These are phyloP conservation scores for Aphodius granarius DNA, from an alignment of 2,888 invertebrate genomes.

Conservation along the genomic window DNA sequence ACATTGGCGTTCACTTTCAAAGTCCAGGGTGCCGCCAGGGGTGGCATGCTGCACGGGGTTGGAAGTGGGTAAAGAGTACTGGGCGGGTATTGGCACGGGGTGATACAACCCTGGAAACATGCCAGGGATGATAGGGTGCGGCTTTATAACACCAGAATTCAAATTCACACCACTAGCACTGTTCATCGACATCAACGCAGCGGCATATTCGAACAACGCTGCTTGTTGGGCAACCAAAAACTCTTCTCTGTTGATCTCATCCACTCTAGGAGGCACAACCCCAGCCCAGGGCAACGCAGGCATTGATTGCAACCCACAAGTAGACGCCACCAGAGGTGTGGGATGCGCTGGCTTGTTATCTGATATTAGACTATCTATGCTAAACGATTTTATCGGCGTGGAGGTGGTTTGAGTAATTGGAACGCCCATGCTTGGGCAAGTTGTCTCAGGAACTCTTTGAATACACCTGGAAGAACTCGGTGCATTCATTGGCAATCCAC, in stretches of 20 bases:
- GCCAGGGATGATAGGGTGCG: slow-evolving; percentile 41
- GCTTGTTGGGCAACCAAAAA: slow-evolving; percentile 41
- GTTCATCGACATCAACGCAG: slow-evolving; percentile 39
- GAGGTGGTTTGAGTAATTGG: slow-evolving; percentile 44
- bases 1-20: slow-evolving; percentile 39
- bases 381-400: slow-evolving; percentile 68
- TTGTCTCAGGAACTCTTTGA: slow-evolving; percentile 32
- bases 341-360: slow-evolving; percentile 30
- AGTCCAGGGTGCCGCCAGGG: slow-evolving; percentile 28
- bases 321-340: slow-evolving; percentile 29
- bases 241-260: slow-evolving; percentile 38
- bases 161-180: slow-evolving; percentile 35
- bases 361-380: slow-evolving; percentile 76
- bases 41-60: slow-evolving; percentile 33
- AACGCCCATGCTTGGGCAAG: slow-evolving; percentile 31
- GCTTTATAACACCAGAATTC: slow-evolving; percentile 37
- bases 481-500: slow-evolving; percentile 30
- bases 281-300: slow-evolving; percentile 36
- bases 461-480: slow-evolving; percentile 34
- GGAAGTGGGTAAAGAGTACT: slow-evolving; percentile 37
- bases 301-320: slow-evolving; percentile 30
- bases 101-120: slow-evolving; percentile 40
- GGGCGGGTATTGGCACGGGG: slow-evolving; percentile 41
- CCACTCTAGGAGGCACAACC: slow-evolving; percentile 33
- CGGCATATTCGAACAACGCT: slow-evolving; percentile 42